A percentile compares a stretch with the other conserved stretches of the same genome.
Evolutionary conservation across 2,888 invertebrate genomes (phyloP).

Genomic region (Pachymerium ferrugineum): DNA sequence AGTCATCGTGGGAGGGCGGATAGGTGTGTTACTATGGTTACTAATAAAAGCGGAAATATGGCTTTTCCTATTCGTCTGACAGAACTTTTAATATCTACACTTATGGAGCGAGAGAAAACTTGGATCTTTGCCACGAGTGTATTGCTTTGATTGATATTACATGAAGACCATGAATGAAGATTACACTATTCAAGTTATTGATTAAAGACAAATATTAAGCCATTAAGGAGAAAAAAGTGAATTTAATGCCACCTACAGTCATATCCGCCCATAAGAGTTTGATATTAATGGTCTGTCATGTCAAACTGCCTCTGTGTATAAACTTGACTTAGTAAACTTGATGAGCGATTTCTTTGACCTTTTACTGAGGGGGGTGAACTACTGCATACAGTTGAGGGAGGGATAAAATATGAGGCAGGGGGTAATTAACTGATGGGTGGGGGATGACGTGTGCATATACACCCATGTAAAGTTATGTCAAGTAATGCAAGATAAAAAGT

Average conservation of each 20-base stretch:
- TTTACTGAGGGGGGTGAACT: constrained; percentile 3
- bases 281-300: constrained; percentile 24
- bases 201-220: constrained; percentile 1
- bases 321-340: constrained; percentile 20
- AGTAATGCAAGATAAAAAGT: not conserved
- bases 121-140: too few relatives aligned
- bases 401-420: constrained; percentile 27
- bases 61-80: too few relatives aligned
- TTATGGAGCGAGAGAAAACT: too few relatives aligned
- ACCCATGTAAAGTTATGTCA: constrained; percentile 9
- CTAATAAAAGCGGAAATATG: not conserved
- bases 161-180: not conserved
- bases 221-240: constrained; percentile 11
- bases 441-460: constrained; percentile 6
- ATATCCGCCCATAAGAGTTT: not conserved
- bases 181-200: too few relatives aligned
- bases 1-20: not conserved
- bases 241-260: constrained; percentile 17
- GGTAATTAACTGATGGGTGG: constrained; percentile 27
- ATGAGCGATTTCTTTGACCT: constrained; percentile 27
- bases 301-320: constrained; percentile 24
- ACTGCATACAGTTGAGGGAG: constrained; percentile 24
- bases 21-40: constrained; percentile 7
- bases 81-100: too few relatives aligned
- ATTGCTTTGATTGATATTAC: too few relatives aligned